These are phyloP conservation scores for Sturmia bella DNA, from an alignment of 2,888 invertebrate species.

Conservation along the genomic window DNA sequence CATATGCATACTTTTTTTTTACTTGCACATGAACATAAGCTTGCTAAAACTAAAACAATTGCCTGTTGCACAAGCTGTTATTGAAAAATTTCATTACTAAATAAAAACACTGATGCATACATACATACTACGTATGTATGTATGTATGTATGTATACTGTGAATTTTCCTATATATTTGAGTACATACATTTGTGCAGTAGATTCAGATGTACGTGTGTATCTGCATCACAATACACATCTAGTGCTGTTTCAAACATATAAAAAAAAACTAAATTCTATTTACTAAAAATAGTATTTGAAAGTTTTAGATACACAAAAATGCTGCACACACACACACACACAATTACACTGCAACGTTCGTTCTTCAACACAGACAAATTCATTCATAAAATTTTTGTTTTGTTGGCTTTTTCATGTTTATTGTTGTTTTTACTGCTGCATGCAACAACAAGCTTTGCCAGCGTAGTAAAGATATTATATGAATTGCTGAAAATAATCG, in stretches of 20 bases:
- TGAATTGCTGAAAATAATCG: conserved; percentile 29
- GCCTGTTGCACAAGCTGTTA: conserved; percentile 65
- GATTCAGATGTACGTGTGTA: too few species aligned
- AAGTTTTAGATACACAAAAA: conserved; percentile 59
- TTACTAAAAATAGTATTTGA: conserved; percentile 64
- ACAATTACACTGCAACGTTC: neutral
- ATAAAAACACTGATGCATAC: conserved; percentile 14
- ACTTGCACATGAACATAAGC: neutral
- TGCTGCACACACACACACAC: conserved; percentile 5
- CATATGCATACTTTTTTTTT: neutral
- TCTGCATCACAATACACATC: conserved; percentile 1
- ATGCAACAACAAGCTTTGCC: conserved; percentile 66
- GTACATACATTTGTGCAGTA: conserved; percentile 21
- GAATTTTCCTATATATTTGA: neutral
- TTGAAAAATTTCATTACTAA: conserved; percentile 26
- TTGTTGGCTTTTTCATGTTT: conserved; percentile 18
- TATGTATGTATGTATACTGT: too few species aligned
- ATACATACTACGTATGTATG: neutral
- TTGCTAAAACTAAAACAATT: conserved; percentile 43
- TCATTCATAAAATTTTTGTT: conserved; percentile 64
- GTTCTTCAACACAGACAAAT: conserved; percentile 38
- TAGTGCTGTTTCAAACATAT: neutral
- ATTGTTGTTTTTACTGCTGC: conserved; percentile 26
- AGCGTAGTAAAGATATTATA: conserved; percentile 8
- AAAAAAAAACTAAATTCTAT: conserved; percentile 56